These are phyloP conservation scores for Hassar affinis DNA, from an alignment of 2,113 vertebrate species.

Conservation along the genomic window DNA sequence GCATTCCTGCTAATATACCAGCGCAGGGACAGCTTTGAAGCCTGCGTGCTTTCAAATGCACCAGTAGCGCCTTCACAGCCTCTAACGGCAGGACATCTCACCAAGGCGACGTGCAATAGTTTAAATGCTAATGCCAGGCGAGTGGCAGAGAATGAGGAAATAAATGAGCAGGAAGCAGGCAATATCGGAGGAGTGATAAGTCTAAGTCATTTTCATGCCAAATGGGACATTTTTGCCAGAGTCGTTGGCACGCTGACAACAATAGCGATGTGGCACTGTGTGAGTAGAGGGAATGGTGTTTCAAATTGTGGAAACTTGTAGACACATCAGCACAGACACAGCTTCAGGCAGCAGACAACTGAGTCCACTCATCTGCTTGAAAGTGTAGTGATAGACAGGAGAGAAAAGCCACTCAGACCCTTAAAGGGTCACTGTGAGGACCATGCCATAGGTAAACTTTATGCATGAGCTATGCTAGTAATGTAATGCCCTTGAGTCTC, in stretches of 20 bases:
- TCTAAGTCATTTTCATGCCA: conserved; percentile 61
- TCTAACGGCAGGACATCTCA: conserved; percentile 51
- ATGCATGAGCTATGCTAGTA: neutral
- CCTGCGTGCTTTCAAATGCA: conserved; percentile 39
- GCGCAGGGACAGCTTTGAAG: conserved; percentile 54
- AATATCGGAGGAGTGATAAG: conserved; percentile 64
- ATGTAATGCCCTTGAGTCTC: conserved; percentile 16
- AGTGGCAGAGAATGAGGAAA: conserved; percentile 51
- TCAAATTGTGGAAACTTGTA: conserved; percentile 34
- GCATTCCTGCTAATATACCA: conserved; percentile 41
- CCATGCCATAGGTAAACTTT: conserved; percentile 50
- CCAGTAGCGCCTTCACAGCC: conserved; percentile 31
- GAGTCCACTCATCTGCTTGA: conserved; percentile 21
- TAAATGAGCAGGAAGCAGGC: conserved; percentile 48
- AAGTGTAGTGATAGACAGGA: conserved; percentile 30
- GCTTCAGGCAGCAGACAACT: conserved; percentile 35
- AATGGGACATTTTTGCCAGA: conserved; percentile 57
- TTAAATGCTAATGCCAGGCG: conserved; percentile 68
- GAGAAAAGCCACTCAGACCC: conserved; percentile 54
- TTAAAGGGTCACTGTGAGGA: conserved; percentile 50
- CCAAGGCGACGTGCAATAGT: conserved; percentile 51
- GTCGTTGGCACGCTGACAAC: conserved; percentile 52
- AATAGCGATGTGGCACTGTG: conserved; percentile 41
- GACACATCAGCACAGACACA: conserved; percentile 44
- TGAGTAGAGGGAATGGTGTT: conserved; percentile 33